These are phyloP conservation scores for Pyrgilauda ruficollis DNA, from an alignment of 2,113 vertebrate genomes.

Conservation along the genomic window DNA sequence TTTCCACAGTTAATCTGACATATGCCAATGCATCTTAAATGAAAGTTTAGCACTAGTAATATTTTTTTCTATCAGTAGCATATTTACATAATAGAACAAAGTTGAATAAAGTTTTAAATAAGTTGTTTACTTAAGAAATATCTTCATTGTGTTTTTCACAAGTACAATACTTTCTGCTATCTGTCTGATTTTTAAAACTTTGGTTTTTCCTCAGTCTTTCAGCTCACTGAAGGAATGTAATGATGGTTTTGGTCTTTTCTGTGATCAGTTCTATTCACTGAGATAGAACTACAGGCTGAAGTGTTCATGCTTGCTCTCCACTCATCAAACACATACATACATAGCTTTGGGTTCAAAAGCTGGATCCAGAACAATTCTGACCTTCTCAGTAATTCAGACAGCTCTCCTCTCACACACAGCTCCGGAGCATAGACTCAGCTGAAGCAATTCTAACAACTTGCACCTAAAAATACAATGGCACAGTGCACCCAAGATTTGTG, in stretches of 20 bases:
- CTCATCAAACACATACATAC: neutral
- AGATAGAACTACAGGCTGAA: neutral
- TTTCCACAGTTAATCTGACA: constrained; percentile 29
- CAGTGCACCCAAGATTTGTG: neutral
- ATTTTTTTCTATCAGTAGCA: neutral
- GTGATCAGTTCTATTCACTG: neutral
- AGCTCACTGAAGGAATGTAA: neutral
- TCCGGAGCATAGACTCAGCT: neutral
- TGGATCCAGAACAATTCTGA: neutral
- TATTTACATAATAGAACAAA: neutral
- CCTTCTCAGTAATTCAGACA: neutral
- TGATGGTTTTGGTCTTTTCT: neutral
- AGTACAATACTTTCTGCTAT: neutral
- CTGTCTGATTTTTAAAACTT: neutral
- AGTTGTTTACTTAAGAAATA: neutral
- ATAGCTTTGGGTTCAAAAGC: neutral
- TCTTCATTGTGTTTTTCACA: neutral
- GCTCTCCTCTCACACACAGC: neutral
- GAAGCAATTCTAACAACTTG: neutral
- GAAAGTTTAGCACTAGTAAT: constrained; percentile 6
- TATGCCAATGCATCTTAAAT: constrained; percentile 29
- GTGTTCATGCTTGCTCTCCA: neutral
- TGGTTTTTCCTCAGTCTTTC: neutral
- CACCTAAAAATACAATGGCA: neutral
- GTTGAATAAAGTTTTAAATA: neutral